Evolutionary conservation across 2,113 vertebrate species (phyloP), one percentile per base, ranked within the genome.

Genomic region (Colaptes auratus): DNA sequence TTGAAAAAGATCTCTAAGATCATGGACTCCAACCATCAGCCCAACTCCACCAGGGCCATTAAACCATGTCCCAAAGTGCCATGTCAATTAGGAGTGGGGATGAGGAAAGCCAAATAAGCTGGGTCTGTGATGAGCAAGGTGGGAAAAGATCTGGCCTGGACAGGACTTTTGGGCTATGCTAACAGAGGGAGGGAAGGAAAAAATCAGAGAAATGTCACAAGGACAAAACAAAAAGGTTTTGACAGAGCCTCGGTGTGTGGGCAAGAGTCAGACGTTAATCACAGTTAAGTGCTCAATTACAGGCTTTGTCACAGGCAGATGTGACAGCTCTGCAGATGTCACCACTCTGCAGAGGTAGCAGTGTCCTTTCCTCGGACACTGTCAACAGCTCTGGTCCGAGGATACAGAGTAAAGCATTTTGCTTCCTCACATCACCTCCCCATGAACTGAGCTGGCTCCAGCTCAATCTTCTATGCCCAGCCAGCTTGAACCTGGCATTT

Each of bases 281-380:
- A 70, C 16, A 66, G 17, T 15, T 91, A 87, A 89, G 53, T 44
- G 66, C 83, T 89, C 81, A 92, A 17, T 93, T 91, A 60, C 35
- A 76, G 70, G 24, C 59, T 92, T 69, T 82, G 84, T 53, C 71
- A 83, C 0, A 0, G 84, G 46, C 67, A 87, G 71, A 59, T 36
- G 72, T 44, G 42, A 44, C 42, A 44, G 42, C 42, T 44, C 42
- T 0, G 1, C 73, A 84, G 35, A 50, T 75, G 76, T 48, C 14
- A 83, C 50, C 0, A 7, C 69, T 71, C 33, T 4, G 3, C 12
- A 56, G 53, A 69, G 58, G 25, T 83, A 78, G 69, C 61, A 85
- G 30, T 1, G 3, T 84, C 12, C 4, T 83, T 55, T 82, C 19
- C 56, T 50, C 2, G 0, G 33, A 42, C 24, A 15, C 25, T 85